Conservation (phyloP, 1,140 invertebrate genomes). For the Drosophila kikkawai region DNA sequence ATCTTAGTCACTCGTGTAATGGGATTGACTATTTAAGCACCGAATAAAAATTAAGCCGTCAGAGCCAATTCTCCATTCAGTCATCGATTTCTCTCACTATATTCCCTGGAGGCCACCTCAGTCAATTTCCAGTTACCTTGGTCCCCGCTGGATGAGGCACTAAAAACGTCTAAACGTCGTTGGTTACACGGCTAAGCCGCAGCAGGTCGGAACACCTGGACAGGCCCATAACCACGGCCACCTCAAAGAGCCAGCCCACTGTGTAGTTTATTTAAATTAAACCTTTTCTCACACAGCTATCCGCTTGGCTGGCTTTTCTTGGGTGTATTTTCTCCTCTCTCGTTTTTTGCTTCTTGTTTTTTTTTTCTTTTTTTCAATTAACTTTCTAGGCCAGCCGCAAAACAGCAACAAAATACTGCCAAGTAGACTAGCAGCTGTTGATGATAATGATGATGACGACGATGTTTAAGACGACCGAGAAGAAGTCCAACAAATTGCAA, state of each 20-base stretch:
- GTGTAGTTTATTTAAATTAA: conserved; percentile 81
- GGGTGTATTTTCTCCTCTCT: conserved; percentile 24
- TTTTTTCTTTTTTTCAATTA: conserved; percentile 73
- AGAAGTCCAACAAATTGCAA: conserved; percentile 79
- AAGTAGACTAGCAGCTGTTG: conserved; percentile 71
- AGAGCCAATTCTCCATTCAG: neutral
- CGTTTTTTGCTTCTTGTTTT: neutral
- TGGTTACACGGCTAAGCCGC: conserved; percentile 56
- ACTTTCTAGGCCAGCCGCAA: conserved; percentile 75
- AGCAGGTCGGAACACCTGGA: conserved; percentile 47
- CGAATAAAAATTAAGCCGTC: neutral
- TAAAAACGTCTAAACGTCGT: conserved; percentile 61
- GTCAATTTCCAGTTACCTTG: conserved; percentile 31
- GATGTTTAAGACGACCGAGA: conserved; percentile 48
- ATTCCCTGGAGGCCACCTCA: conserved; percentile 17
- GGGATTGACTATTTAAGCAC: neutral
- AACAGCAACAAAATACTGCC: conserved; percentile 58
- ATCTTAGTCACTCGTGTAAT: neutral
- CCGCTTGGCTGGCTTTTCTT: conserved; percentile 25
- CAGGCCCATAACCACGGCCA: conserved; percentile 43
- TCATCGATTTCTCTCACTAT: conserved; percentile 23
- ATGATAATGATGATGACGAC: conserved; percentile 60
- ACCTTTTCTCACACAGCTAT: conserved; percentile 55
- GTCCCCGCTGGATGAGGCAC: conserved; percentile 18
- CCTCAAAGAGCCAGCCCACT: conserved; percentile 48